Base-by-base conservation (phyloP, 30 jellyfish, hydroid and myxozoan genomes). In the Turritopsis rubra region DNA sequence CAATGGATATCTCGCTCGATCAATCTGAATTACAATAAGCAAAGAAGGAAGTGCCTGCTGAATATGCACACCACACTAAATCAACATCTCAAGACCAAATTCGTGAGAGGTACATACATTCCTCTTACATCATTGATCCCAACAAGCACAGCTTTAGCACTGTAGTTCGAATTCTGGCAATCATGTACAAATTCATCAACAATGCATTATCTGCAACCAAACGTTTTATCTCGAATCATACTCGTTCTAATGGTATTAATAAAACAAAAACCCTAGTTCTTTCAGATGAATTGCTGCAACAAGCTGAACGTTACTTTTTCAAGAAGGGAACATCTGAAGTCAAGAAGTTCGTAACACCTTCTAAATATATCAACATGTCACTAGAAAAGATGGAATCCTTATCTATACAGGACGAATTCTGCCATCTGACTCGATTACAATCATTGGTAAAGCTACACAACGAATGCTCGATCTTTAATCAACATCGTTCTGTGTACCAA, bases 101-200 rank as follows among this genome's bases (percentile, higher is more conserved):
- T 29, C 80, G 29, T 23, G 41, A 77, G 79, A 52, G 85, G 20
- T 77, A 77, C 29, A 28, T 23, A 23, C 29, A 24, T 0, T 26
- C 85, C 0, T 29, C 16, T 23, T 77, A 77, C 54, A 23, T 77
- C 52, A 77, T 77, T 29, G 85, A 77, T 31, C 79, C 85, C 60
- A 5, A 41, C 60, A 41, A 41, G 60, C 60, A 41, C 13, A 41
- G n/a, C n/a, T n/a, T n/a, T 41, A 3, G 13, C 60, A 41, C 9
- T 5, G 60, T 5, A 41, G 60, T 13, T 13, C 60, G 13, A 3
- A 13, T 5, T 41, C 9, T 41, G 60, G 5, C 13, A 3, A 5
- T 41, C 13, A 13, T 41, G 60, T 41, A 41, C 13, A 41, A 41
- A n/a, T n/a, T n/a, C 60, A 41, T 13, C 9, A 13, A 5, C 60